Percentiles rank a stretch among this genome's conserved stretches.
phyloP scores from a whole-genome alignment of 2,888 invertebrate genomes.

The Lycocerus yunnanus region DNA sequence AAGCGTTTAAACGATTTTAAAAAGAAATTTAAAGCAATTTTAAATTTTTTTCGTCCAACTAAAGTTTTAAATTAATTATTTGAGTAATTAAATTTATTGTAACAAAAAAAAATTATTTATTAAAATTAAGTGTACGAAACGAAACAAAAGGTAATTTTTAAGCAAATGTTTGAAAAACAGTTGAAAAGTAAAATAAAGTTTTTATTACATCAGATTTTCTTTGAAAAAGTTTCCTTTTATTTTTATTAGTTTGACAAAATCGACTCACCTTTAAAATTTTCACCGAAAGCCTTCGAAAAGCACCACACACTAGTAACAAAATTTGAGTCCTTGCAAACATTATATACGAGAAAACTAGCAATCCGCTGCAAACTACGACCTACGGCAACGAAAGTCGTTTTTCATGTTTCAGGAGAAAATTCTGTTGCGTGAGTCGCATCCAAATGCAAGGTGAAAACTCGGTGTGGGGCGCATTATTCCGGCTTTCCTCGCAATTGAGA shows the following conservation, averaged over 20 bases:
- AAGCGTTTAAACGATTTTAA: not conserved
- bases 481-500: conserved; percentile 12
- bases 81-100: too few relatives aligned
- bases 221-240: not conserved
- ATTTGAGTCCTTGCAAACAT: conserved; percentile 21
- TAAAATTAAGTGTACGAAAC: not conserved
- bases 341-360: conserved; percentile 19
- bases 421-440: conserved; percentile 9
- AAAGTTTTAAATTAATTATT: not conserved
- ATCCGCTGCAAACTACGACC: not conserved
- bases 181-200: not conserved
- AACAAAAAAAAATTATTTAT: not conserved
- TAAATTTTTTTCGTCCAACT: not conserved
- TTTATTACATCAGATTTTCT: not conserved
- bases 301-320: conserved; percentile 23
- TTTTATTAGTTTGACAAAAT: not conserved
- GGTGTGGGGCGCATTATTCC: conserved; percentile 9
- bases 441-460: conserved; percentile 5
- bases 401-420: conserved; percentile 11
- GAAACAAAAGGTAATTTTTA: not conserved
- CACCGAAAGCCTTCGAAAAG: conserved; percentile 7
- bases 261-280: conserved; percentile 16
- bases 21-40: not conserved
- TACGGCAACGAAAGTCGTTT: conserved; percentile 10
- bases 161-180: not conserved